Evolutionary conservation across 2,888 invertebrate species (phyloP), one percentile per base, ranked within the genome.

Genomic region (Rhamphomyia laevipes): DNA sequence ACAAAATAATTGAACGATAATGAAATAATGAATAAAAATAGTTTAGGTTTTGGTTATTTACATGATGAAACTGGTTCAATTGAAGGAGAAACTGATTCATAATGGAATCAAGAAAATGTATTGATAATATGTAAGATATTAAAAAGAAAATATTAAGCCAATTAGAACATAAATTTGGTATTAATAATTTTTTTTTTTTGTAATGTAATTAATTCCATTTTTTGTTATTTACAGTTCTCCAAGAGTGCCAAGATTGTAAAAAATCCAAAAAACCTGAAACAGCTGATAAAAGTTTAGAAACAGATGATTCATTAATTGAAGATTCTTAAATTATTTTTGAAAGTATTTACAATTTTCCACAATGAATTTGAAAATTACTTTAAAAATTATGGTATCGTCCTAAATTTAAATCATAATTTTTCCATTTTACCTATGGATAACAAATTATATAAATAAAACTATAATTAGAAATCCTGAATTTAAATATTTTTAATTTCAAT

Each of bases 61-160:
- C 61, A 67, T 46, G 61, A 64, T 7, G 60, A 63, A 21, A 43
- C 38, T 5, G 57, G 58, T 11, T 51, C 54, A 2, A 55, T 54
- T 12, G 82, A 82, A 47, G 75, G 77, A 47, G 80, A 81, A 62
- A 75, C n/a, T n/a, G n/a, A n/a, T n/a, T 81, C 11, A 66, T 79
- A 16, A 76, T 77, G 52, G 82, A 84, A 64, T 75, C 84, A 13
- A 78, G 77, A 55, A 74, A 73, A 50, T 80, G 83, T 59, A 76
- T 80, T 52, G 77, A 80, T 46, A 80, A 80, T 55, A 63, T 86
- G 47, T 74, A 75, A 43, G 70, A 73, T 51, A 68, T 84, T 47
- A 83, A 80, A 54, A 77, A 79, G 44, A 76, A 77, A 55, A 67
- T 82, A 43, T 65, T 42, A 13, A 23, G 6, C 10, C 21, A 42